Evolutionary conservation across 1,140 invertebrate genomes (phyloP), one percentile per base, ranked within the genome.

Genomic region (Eurytemora carolleeae): DNA sequence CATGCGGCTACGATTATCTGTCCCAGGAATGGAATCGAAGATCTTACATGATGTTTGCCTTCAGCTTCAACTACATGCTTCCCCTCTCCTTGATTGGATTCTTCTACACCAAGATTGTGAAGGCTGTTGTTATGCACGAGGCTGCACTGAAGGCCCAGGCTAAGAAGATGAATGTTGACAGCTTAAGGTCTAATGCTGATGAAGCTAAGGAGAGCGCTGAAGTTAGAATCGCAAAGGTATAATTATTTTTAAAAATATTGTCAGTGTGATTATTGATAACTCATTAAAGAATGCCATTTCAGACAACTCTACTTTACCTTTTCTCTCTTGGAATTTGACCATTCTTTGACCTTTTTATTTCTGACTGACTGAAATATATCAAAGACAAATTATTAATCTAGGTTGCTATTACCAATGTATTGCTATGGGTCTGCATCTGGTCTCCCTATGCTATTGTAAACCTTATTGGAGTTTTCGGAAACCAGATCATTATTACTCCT

Each of bases 71-170:
- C 65, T 69, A 61, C 25, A n/a, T 67, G 25, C 12, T 69, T n/a
- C 68, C 68, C 0, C 56, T 69, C 16, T 17, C 58, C 19, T n/a
- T 64, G n/a, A 67, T 69, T 52, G 25, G 73, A 21, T 70, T 70
- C 65, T 74, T 70, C 61, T 78, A 78, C 67, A 68, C 67, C 60
- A 67, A 70, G 65, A 77, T 77, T 63, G 69, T 75, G 18, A 66
- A 67, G 24, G 71, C 76, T 20, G 73, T 77, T 24, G 68, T 68
- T 12, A 66, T 68, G 20, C 76, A 77, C 66, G 74, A 76, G 64
- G 69, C 70, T 52, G 70, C 75, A 62, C 72, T 77, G 67, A 62
- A 68, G 24, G 69, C 70, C 53, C 71, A 73, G 61, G 72, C 72
- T 15, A 71, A 71, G 63, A 72, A 70, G 64, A 73, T 73, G 71